Evolutionary conservation across 2,888 invertebrate genomes (phyloP).

Genomic region (Hyposoter didymator): DNA sequence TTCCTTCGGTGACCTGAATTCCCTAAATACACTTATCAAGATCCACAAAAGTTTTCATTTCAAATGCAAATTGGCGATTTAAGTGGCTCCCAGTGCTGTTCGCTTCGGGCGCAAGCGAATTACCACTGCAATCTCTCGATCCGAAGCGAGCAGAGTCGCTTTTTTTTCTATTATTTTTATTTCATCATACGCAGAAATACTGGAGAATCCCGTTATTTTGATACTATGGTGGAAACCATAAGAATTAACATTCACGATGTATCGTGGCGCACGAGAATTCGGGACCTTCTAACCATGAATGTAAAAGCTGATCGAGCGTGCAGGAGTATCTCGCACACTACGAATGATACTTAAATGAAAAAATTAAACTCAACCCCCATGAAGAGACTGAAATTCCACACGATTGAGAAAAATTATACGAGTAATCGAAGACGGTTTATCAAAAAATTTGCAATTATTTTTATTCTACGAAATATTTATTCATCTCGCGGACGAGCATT

Average conservation of each 20-base stretch:
- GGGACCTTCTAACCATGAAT: conserved; percentile 11
- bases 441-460: not conserved
- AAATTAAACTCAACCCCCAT: not conserved
- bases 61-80: conserved; percentile 63
- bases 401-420: not conserved
- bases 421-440: not conserved
- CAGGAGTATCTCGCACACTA: conserved; percentile 37
- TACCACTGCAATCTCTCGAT: conserved; percentile 42
- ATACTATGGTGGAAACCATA: conserved; percentile 22
- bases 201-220: conserved; percentile 12
- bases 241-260: conserved; percentile 37
- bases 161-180: conserved; percentile 43
- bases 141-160: conserved; percentile 26
- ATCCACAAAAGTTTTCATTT: conserved; percentile 59
- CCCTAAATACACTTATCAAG: conserved; percentile 48
- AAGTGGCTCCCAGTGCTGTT: conserved; percentile 45
- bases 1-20: conserved; percentile 28
- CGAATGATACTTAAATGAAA: not conserved
- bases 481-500: not conserved
- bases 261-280: conserved; percentile 5
- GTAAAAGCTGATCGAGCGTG: conserved; percentile 1
- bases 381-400: not conserved
- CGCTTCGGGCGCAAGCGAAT: conserved; percentile 42
- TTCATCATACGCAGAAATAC: conserved; percentile 24
- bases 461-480: not conserved